A percentile compares a stretch with the other conserved stretches of the same genome.
Conservation (phyloP, 2,113 vertebrate genomes). For the Mustelus asterias region DNA sequence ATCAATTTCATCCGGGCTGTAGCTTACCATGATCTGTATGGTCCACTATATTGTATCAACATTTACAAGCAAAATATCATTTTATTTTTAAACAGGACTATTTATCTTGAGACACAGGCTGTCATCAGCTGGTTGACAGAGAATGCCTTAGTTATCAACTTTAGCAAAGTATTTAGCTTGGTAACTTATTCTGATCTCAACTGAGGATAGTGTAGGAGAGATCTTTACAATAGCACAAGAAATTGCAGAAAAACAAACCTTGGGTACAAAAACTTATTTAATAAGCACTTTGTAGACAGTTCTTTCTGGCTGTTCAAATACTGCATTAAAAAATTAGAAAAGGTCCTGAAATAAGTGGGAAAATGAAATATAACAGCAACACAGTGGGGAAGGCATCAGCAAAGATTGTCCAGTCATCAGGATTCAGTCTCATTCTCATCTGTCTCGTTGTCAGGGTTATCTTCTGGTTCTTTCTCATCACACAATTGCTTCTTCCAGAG, state of each 20-base stretch:
- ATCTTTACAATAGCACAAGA: not conserved
- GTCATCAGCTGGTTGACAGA: not conserved
- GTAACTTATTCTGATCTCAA: not conserved
- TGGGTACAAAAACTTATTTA: constrained; percentile 23
- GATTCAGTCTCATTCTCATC: constrained; percentile 58
- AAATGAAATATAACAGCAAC: not conserved
- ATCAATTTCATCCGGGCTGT: not conserved
- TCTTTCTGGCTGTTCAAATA: constrained; percentile 44
- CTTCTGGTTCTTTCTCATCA: constrained; percentile 52
- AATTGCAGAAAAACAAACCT: not conserved
- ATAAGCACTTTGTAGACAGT: constrained; percentile 2
- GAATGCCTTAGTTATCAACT: not conserved
- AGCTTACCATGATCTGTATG: not conserved
- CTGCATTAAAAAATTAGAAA: constrained; percentile 43
- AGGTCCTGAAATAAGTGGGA: not conserved
- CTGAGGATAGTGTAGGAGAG: not conserved
- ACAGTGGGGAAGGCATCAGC: not conserved
- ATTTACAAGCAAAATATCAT: not conserved
- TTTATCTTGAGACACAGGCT: not conserved
- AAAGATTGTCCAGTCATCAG: constrained; percentile 41
- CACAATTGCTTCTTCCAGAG: constrained; percentile 89
- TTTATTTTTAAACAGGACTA: not conserved
- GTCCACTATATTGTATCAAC: not conserved
- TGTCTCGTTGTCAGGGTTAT: constrained; percentile 54
- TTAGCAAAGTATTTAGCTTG: not conserved